Base-by-base conservation (phyloP, 2,113 vertebrate species). In the Amphiprion percula region DNA sequence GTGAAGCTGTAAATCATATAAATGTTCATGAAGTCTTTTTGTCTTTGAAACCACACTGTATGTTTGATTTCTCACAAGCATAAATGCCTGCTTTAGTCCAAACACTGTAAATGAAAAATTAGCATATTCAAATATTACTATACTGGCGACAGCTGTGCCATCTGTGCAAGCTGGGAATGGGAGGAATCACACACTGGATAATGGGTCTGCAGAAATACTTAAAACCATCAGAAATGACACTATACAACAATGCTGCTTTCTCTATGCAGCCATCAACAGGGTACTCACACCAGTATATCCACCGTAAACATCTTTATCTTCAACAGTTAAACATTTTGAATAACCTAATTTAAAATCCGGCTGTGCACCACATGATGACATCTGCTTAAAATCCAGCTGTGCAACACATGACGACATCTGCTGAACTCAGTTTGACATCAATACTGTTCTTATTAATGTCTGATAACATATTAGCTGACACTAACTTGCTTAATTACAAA, bases 81-180 rank as follows among this genome's bases (percentile, higher is more conserved):
- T n/a, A 52, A 74, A 52, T 41, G 19, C 1, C 47, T 17, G 28
- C n/a, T 78, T 59, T 33, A 66, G 1, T 58, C 21, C 39, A 76
- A 79, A 79, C 52, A 68, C 69, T 41, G 21, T 55, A 41, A 74
- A 74, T 15, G 4, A 59, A 70, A 63, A 52, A 76, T 82, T 23
- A 82, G 56, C 83, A 58, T 53, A 50, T 19, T 65, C 44, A 79
- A 65, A 68, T 76, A 62, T 58, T 28, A 62, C 15, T 49, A 56
- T 30, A 53, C 60, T 65, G 47, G 60, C 10, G 10, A 62, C 74
- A 79, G 66, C 69, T 82, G 69, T 68, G 63, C 73, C 23, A 33
- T 11, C 19, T 73, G 50, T 56, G 15, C 47, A 21, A 11, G 26
- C 53, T 41, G 63, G 16, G 56, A 14, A 23, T 30, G 15, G 24